These are phyloP conservation scores for Lepidurus couesii DNA, from an alignment of 1,140 invertebrate genomes.

Conservation along the genomic window DNA sequence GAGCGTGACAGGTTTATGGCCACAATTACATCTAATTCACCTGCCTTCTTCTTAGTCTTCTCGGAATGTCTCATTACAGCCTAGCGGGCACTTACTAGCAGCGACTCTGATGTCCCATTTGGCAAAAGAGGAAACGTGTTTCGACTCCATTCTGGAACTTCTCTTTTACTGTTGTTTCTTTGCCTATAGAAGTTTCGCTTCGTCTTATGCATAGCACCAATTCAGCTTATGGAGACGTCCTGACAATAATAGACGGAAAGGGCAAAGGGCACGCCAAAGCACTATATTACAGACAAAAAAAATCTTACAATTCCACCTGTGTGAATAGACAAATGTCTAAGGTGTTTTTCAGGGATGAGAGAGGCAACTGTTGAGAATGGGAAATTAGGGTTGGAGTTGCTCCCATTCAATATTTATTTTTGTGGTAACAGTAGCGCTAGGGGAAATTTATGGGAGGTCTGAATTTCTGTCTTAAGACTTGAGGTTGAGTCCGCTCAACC, in stretches of 20 bases:
- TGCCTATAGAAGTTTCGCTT: too few species aligned
- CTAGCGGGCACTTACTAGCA: not conserved
- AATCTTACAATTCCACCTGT: too few species aligned
- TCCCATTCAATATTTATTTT: constrained; percentile 15
- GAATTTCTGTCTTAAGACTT: not conserved
- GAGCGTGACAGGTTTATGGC: constrained; percentile 13
- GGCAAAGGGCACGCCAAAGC: too few species aligned
- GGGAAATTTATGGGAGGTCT: not conserved
- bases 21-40: constrained; percentile 22
- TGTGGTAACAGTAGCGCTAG: constrained; percentile 2
- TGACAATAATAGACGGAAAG: too few species aligned
- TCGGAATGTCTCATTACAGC: constrained; percentile 16
- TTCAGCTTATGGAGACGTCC: too few species aligned
- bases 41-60: not conserved
- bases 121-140: not conserved
- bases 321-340: too few species aligned
- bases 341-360: too few species aligned
- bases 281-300: too few species aligned
- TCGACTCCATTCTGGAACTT: not conserved
- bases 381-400: not conserved
- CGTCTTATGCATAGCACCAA: too few species aligned
- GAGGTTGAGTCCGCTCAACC: not conserved
- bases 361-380: not conserved
- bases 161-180: not conserved
- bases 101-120: constrained; percentile 8